Evolutionary conservation across 1,140 invertebrate species (phyloP), one percentile per base, ranked within the genome.

Genomic region (Drosophila miranda): DNA sequence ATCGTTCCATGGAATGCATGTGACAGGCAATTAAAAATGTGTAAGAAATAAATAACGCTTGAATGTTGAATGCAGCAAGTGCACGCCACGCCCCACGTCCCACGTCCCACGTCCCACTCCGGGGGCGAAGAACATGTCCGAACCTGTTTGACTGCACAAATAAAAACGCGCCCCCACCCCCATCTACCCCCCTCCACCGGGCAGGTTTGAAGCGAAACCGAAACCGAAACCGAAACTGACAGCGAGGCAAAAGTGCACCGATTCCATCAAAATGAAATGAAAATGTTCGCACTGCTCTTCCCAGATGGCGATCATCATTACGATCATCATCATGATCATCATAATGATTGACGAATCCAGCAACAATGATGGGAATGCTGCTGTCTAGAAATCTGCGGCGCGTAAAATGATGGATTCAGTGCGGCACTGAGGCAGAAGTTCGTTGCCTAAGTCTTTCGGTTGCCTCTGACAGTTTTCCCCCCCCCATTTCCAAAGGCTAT

Each of bases 381-480:
- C 64, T 68, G 81, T 86, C 81, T 63, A 80, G 73, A 81, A 81
- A 84, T 86, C 61, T 64, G 60, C 73, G 69, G 63, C 64, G 62
- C 83, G 73, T 76, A 74, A 86, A 86, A 64, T 86, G 67, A 81
- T 82, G 71, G 62, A 77, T 74, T 67, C 67, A 60, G n/a, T 63
- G 60, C 52, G 43, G 19, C 49, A 30, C 26, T 34, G 7, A 38
- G 11, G 2, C 54, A 30, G 84, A 89, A 89, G 84, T 89, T 89
- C 52, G 84, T 89, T 89, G 67, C 74, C 71, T 78, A 78, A 86
- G 84, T 89, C 84, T 89, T 89, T 84, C 84, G 75, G 82, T 68
- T 84, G 34, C 13, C 11, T 41, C 48, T 57, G 61, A 21, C 8
- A 30, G 50, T 63, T 75, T 75, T 72, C 75, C 69, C 9, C 67